Conservation (phyloP, 2,797 vertebrate genomes). For the Setipinna tenuifilis region DNA sequence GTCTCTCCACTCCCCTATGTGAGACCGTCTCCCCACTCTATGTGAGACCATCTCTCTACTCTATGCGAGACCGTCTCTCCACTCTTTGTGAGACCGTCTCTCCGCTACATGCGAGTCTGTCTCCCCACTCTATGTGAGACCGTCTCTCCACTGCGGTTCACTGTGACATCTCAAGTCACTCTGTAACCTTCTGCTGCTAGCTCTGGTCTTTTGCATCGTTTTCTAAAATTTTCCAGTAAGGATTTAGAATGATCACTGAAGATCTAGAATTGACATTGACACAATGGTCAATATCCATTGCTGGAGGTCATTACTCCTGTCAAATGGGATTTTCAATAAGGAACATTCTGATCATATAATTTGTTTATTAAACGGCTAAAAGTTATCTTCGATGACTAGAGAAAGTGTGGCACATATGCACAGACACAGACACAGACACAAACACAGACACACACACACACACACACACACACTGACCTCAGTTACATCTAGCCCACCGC, state of each 20-base stretch:
- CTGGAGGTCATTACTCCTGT: background rate
- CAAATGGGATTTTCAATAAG: background rate
- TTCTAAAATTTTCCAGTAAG: background rate
- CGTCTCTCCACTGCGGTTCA: background rate
- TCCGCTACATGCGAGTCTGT: too few relatives aligned
- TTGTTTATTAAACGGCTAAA: background rate
- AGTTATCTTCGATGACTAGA: background rate
- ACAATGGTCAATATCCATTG: background rate
- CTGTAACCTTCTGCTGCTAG: background rate
- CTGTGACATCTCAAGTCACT: background rate
- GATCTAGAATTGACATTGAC: background rate
- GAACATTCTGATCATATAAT: background rate
- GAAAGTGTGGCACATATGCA: constrained; percentile 51
- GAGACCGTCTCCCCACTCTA: background rate
- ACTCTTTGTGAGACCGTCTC: too few relatives aligned
- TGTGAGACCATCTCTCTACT: too few relatives aligned
- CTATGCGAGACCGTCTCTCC: too few relatives aligned
- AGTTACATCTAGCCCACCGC: constrained; percentile 71
- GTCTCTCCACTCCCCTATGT: too few relatives aligned
- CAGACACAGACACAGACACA: constrained; percentile 37
- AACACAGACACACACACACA: constrained; percentile 58
- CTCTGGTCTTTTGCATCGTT: background rate
- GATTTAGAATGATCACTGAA: background rate
- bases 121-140: background rate
- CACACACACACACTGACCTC: background rate